These are phyloP conservation scores for Stenchaetothrips biformis DNA, from an alignment of 2,888 invertebrate genomes.

Conservation along the genomic window DNA sequence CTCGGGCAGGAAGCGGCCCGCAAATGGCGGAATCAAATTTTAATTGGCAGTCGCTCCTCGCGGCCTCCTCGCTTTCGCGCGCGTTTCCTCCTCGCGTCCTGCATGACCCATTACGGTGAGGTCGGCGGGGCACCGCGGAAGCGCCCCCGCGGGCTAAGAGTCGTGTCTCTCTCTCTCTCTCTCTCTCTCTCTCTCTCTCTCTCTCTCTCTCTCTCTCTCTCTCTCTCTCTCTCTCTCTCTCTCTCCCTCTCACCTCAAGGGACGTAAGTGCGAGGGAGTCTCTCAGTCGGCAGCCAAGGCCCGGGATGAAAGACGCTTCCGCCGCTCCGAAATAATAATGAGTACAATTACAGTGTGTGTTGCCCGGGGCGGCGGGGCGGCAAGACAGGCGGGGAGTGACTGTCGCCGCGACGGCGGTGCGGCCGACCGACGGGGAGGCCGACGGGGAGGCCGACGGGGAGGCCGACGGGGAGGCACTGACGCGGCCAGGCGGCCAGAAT, in stretches of 20 bases:
- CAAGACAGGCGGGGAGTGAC: not conserved
- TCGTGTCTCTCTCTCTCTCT: not conserved
- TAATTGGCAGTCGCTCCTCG: not conserved
- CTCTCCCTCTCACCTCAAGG: not conserved
- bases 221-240: not conserved
- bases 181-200: not conserved
- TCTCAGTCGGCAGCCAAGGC: too few relatives aligned
- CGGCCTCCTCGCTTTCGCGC: not conserved
- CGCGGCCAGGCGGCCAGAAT: not conserved
- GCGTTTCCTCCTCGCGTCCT: not conserved
- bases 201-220: not conserved
- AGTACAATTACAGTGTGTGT: constrained; percentile 2
- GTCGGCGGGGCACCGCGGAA: not conserved
- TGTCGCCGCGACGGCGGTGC: not conserved
- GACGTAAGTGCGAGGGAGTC: too few relatives aligned
- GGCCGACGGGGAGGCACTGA: not conserved
- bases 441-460: not conserved
- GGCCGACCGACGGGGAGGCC: not conserved
- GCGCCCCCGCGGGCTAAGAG: too few relatives aligned
- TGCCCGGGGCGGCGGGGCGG: not conserved
- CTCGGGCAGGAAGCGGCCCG: too few relatives aligned
- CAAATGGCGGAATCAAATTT: not conserved
- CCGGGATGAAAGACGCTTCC: too few relatives aligned
- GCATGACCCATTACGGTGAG: constrained; percentile 10
- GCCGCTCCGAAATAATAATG: constrained; percentile 10